Evolutionary conservation across 2,113 vertebrate genomes (phyloP).

Genomic region (Solenodon paradoxus): DNA sequence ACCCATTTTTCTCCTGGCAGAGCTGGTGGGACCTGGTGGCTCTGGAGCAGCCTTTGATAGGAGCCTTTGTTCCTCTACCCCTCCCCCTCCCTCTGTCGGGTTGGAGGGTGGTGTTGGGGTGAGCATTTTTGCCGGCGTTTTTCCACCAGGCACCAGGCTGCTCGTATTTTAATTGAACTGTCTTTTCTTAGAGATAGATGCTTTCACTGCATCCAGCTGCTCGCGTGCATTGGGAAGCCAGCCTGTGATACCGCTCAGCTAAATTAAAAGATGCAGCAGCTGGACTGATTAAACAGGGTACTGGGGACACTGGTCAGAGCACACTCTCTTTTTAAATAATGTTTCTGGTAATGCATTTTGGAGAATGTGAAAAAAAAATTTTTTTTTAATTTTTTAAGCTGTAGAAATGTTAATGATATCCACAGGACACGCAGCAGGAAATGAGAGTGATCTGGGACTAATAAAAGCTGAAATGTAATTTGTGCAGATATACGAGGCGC

Average conservation of each 20-base stretch:
- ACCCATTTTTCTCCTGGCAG: conserved; percentile 51
- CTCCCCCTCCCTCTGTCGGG: neutral
- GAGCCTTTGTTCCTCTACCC: conserved; percentile 65
- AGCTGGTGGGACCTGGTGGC: too few species aligned
- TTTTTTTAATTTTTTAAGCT: too few species aligned
- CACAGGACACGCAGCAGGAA: conserved; percentile 67
- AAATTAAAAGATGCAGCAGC: conserved; percentile 55
- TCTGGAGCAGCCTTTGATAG: too few species aligned
- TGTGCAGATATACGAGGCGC: conserved; percentile 49
- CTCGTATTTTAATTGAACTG: conserved; percentile 66
- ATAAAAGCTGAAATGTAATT: conserved; percentile 63
- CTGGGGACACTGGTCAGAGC: neutral
- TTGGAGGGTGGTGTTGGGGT: conserved; percentile 32
- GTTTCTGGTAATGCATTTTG: conserved; percentile 68
- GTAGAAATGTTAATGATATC: conserved; percentile 61
- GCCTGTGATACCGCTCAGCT: neutral
- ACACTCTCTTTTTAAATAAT: conserved; percentile 56
- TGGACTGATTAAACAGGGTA: conserved; percentile 42
- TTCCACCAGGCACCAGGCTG: conserved; percentile 35
- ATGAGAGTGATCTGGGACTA: conserved; percentile 56
- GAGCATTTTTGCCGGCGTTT: conserved; percentile 43
- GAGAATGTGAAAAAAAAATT: conserved; percentile 47
- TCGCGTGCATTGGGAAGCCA: neutral
- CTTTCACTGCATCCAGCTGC: conserved; percentile 53
- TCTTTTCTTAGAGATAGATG: conserved; percentile 68